Evolutionary conservation across 1,140 invertebrate genomes (phyloP).

Genomic region (Pollicipes pollicipes): DNA sequence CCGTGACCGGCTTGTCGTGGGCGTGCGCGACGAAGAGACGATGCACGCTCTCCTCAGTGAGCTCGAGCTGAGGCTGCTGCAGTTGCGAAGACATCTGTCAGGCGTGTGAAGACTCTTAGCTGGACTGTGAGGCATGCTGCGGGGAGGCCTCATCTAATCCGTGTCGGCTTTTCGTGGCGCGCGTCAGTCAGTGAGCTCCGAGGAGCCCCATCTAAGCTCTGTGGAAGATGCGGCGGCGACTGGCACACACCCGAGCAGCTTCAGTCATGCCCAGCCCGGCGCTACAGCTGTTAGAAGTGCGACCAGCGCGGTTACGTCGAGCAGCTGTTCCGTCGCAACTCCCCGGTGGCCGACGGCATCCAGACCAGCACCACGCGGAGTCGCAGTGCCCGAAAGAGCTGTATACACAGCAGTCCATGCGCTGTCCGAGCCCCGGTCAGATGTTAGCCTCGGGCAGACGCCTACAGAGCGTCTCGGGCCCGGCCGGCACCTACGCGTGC

Average conservation of each 20-base stretch:
- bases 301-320: slow-evolving; percentile 1
- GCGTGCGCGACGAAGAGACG: neutral
- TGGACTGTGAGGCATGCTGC: neutral
- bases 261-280: neutral
- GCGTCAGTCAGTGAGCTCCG: too few species aligned
- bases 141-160: neutral
- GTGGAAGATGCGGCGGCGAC: neutral
- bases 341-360: neutral
- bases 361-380: neutral
- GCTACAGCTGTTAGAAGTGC: neutral
- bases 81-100: neutral
- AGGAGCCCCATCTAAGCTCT: neutral
- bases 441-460: neutral
- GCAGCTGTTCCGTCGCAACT: neutral
- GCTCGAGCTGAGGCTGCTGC: neutral
- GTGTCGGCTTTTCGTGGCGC: neutral
- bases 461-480: too few species aligned
- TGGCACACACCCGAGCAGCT: neutral
- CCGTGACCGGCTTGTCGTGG: neutral
- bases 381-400: too few species aligned
- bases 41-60: neutral
- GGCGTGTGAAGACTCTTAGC: too few species aligned
- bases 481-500: neutral
- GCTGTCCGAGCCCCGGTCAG: neutral
- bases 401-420: neutral